Base-by-base conservation (phyloP, 2,888 invertebrate genomes). In the Drosophila borborema region DNA sequence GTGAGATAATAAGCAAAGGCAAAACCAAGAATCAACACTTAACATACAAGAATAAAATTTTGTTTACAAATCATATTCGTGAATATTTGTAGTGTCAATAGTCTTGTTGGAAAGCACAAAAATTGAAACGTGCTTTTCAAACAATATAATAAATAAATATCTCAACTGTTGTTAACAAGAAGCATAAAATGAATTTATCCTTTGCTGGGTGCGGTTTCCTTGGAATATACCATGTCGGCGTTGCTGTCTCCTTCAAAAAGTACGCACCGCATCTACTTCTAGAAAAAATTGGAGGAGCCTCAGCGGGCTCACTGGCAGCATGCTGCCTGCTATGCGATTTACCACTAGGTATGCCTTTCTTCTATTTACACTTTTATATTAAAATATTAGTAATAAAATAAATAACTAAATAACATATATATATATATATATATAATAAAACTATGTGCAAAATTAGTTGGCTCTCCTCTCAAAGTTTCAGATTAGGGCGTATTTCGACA, bases 121-220 rank as follows among this genome's bases (percentile, higher is more conserved):
- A 55, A 34, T 54, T 53, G 31, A 46, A n/a, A 48, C 3, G 31
- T 36, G 40, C 2, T 38, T 38, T 20, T 53, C 41, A 46, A 23
- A 48, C 31, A 31, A 40, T 16, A 8, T n/a, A 40, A 16, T 5
- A 38, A 40, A 6, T 5, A 38, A 62, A 34, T 18, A 16, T n/a
- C 14, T 46, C 2, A 36, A 18, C 14, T 16, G n/a, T 12, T 14
- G 16, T 41, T 18, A 41, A 20, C 12, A 10, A 6, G 3, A 56
- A 8, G 28, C 10, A 31, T n/a, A 66, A 28, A n/a, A 96, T 97
- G 97, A 98, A 98, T 95, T 94, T 99, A 91, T 99, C 99, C 78
- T 99, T 99, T 93, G 98, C 99, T 93, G 99, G 99, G 82, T 99
- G 99, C 94, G 99, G 99, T 81, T 99, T 99, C 94, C 95, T 99